These are phyloP conservation scores for Nephrotoma flavescens DNA, from an alignment of 2,888 invertebrate genomes.

Conservation along the genomic window DNA sequence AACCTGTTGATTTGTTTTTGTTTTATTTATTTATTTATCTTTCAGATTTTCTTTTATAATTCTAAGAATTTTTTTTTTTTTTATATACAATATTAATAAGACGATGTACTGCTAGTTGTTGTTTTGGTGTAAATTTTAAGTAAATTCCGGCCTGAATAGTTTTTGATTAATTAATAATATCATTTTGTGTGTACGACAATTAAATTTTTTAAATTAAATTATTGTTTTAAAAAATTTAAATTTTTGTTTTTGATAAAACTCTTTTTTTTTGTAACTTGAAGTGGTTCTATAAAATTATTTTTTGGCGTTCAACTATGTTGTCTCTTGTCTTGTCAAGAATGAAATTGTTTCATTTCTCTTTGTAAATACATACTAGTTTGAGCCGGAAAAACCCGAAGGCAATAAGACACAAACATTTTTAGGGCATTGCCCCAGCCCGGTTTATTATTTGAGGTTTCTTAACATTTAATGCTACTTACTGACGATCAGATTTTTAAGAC, in stretches of 20 bases:
- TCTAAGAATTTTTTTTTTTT: neutral
- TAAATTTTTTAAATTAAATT: neutral
- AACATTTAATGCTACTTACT: no score
- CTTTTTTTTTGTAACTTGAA: neutral
- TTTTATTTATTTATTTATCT: neutral
- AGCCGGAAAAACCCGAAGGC: no score
- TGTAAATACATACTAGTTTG: no score
- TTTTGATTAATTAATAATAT: neutral
- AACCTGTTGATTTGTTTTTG: neutral
- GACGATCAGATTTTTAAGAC: no score
- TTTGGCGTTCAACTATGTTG: no score
- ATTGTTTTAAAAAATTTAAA: neutral
- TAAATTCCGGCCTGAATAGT: neutral
- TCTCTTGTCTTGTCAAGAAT: no score
- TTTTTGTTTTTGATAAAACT: neutral
- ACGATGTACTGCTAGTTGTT: neutral
- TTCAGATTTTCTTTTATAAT: neutral
- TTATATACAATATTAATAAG: neutral
- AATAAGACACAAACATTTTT: no score
- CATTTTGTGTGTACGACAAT: neutral
- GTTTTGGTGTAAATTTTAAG: neutral
- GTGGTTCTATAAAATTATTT: neutral
- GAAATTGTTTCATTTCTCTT: no score
- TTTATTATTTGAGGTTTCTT: no score
- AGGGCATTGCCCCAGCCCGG: no score